Evolutionary conservation across 2,888 invertebrate species (phyloP).

Genomic region (Cylindroiulus punctatus): DNA sequence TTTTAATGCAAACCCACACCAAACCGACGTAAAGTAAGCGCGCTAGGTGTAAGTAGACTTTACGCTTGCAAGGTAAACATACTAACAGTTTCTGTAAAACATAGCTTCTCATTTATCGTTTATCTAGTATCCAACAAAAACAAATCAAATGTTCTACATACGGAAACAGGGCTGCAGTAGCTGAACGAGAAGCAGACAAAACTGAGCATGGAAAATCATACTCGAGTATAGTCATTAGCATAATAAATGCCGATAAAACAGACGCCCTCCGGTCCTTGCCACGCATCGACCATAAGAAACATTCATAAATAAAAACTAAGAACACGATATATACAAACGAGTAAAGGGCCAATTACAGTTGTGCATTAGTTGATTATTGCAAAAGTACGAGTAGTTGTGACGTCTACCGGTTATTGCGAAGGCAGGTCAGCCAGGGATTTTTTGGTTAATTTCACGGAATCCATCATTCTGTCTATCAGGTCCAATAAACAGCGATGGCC

Average conservation of each 20-base stretch:
- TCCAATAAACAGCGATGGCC: background rate
- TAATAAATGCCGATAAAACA: background rate
- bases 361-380: background rate
- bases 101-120: too few relatives aligned
- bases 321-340: background rate
- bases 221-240: background rate
- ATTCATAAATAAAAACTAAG: background rate
- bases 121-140: too few relatives aligned
- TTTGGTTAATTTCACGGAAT: background rate
- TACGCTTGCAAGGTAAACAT: too few relatives aligned
- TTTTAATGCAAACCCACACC: too few relatives aligned
- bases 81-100: too few relatives aligned
- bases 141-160: too few relatives aligned
- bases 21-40: too few relatives aligned
- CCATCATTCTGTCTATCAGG: background rate
- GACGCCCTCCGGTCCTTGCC: background rate
- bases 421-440: background rate
- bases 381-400: background rate
- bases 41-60: too few relatives aligned
- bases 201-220: background rate
- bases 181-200: background rate
- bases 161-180: too few relatives aligned
- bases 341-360: conserved; percentile 7
- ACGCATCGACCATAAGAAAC: background rate
- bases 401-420: background rate